Percentiles rank a stretch among this genome's conserved stretches.
These are phyloP conservation scores for Parazoanthus atlanticus DNA, from an alignment of 92 coral and sea anemone species.

Conservation along the genomic window DNA sequence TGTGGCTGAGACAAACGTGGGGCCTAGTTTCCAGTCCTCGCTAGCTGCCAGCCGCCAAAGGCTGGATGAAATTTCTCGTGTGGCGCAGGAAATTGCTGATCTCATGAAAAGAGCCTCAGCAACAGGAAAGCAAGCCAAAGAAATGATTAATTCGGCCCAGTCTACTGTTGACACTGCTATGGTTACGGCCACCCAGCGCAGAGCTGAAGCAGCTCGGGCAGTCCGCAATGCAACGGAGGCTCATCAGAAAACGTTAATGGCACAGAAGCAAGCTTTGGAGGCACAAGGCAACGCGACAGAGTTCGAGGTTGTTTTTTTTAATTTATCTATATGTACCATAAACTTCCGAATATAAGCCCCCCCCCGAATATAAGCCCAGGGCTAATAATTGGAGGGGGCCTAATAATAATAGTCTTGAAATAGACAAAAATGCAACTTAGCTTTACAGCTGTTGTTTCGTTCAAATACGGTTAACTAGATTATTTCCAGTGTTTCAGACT, in stretches of 20 bases:
- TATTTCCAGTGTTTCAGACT: too few relatives aligned
- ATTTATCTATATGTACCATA: too few relatives aligned
- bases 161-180: constrained; percentile 54
- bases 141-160: constrained; percentile 65
- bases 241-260: constrained; percentile 53
- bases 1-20: constrained; percentile 64
- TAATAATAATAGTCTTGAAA: too few relatives aligned
- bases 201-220: constrained; percentile 67
- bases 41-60: constrained; percentile 50
- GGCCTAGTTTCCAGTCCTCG: constrained; percentile 63
- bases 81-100: constrained; percentile 42
- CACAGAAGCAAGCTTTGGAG: constrained; percentile 50
- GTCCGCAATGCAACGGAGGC: constrained; percentile 62
- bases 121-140: constrained; percentile 60
- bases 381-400: too few relatives aligned
- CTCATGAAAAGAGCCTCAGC: constrained; percentile 46
- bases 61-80: constrained; percentile 57
- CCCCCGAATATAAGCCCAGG: too few relatives aligned
- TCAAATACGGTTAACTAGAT: too few relatives aligned
- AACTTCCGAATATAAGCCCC: too few relatives aligned
- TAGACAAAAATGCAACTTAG: too few relatives aligned
- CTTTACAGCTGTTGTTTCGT: too few relatives aligned
- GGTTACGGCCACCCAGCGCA: constrained; percentile 57
- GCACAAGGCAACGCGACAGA: constrained; percentile 64
- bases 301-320: constrained; percentile 64